These are phyloP conservation scores for Sparus aurata DNA, from an alignment of 2,797 vertebrate genomes.

Conservation along the genomic window DNA sequence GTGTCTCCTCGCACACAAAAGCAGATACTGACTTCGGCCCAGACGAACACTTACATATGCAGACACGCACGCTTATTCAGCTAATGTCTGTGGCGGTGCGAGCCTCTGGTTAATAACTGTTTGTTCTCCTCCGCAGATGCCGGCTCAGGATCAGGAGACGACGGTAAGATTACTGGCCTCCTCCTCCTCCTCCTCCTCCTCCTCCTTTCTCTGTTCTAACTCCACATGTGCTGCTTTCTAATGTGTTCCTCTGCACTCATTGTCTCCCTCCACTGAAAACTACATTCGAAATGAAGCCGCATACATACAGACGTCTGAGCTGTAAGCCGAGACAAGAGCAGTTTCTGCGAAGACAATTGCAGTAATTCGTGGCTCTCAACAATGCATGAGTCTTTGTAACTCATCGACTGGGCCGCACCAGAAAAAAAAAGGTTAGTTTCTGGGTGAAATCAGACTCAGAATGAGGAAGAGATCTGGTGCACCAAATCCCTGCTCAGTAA, in stretches of 20 bases:
- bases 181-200: conserved; percentile 29
- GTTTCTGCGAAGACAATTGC: not conserved
- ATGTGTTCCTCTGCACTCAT: conserved; percentile 22
- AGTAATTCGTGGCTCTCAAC: not conserved
- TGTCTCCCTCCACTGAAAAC: conserved; percentile 11
- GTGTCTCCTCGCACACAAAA: not conserved
- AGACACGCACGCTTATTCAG: conserved; percentile 57
- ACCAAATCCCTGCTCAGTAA: too few species aligned
- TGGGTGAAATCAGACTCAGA: too few species aligned
- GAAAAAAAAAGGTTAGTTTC: too few species aligned
- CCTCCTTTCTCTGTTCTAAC: conserved; percentile 15
- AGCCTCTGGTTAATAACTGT: conserved; percentile 71
- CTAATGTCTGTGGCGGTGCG: conserved; percentile 46
- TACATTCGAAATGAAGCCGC: conserved; percentile 1
- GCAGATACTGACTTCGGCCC: conserved; percentile 31
- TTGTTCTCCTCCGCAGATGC: conserved; percentile 89
- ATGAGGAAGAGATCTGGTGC: too few species aligned
- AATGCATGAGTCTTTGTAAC: not conserved
- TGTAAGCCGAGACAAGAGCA: not conserved
- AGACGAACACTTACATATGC: conserved; percentile 54
- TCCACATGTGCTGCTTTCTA: conserved; percentile 32
- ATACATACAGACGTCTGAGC: not conserved
- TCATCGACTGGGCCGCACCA: too few species aligned
- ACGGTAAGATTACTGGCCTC: conserved; percentile 89
- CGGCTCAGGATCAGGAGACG: conserved; percentile 97